Evolutionary conservation across 2,797 vertebrate genomes (phyloP).

Genomic region (Myiotriccus ornatus): DNA sequence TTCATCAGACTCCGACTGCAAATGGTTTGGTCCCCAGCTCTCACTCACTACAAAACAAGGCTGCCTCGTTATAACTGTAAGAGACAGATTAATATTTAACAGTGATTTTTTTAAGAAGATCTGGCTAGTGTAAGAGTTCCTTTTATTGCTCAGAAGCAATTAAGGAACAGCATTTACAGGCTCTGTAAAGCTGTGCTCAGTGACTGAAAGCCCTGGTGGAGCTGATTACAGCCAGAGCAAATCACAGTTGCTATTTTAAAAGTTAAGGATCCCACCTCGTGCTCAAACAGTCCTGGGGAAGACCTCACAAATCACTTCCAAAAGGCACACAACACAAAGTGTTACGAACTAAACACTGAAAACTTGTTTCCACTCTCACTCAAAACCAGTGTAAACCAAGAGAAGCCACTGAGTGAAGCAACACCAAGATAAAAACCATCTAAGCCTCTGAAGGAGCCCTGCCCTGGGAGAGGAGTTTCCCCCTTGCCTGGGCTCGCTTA

Average conservation of each 20-base stretch:
- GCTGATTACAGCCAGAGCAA: not conserved
- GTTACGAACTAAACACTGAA: not conserved
- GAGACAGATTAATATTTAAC: not conserved
- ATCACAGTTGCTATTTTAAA: not conserved
- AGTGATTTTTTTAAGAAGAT: not conserved
- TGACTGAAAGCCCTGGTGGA: not conserved
- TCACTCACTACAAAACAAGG: not conserved
- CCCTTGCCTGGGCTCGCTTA: accelerated
- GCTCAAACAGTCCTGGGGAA: not conserved
- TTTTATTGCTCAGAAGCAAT: slow-evolving; percentile 19
- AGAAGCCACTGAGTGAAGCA: not conserved
- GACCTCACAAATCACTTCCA: not conserved
- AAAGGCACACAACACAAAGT: not conserved
- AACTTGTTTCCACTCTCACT: not conserved
- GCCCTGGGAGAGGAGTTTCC: not conserved
- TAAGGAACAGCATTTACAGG: not conserved
- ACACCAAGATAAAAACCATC: not conserved
- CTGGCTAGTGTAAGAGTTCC: not conserved
- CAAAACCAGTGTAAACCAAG: not conserved
- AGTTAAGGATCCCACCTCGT: not conserved
- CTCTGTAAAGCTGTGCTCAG: not conserved
- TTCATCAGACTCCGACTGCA: not conserved
- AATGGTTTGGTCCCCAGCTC: not conserved
- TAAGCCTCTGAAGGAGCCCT: not conserved
- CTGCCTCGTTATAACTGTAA: not conserved